Conservation (phyloP, 2,888 invertebrate species). For the Trichopria drosophilae region DNA sequence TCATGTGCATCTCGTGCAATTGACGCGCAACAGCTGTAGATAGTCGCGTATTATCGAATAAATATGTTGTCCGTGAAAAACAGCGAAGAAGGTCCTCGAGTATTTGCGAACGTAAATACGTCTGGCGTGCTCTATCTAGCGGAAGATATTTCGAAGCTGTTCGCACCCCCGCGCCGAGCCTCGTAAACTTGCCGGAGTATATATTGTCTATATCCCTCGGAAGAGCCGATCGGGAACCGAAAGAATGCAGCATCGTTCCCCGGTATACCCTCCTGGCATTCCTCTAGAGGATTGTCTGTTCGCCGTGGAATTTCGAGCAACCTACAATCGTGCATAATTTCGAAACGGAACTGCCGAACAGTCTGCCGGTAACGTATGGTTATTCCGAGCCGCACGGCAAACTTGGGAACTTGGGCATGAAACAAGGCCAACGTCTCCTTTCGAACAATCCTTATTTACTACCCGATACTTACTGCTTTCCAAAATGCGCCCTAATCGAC, state of each 20-base stretch:
- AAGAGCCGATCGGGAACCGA: conserved; percentile 1
- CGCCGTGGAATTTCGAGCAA: conserved; percentile 1
- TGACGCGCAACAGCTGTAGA: too few relatives aligned
- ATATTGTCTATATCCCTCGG: too few relatives aligned
- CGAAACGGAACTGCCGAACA: conserved; percentile 9
- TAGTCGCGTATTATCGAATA: too few relatives aligned
- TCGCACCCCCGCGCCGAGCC: conserved; percentile 6
- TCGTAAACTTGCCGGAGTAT: conserved; percentile 9
- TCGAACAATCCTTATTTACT: too few relatives aligned
- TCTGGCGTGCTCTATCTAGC: too few relatives aligned
- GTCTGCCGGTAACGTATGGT: too few relatives aligned
- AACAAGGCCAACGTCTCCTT: conserved; percentile 26
- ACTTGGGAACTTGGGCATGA: conserved; percentile 10
- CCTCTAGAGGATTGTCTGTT: background rate
- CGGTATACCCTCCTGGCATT: background rate
- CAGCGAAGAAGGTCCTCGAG: too few relatives aligned
- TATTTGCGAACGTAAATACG: conserved; percentile 19
- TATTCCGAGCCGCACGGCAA: conserved; percentile 11
- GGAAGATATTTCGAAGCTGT: conserved; percentile 11
- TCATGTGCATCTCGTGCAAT: too few relatives aligned
- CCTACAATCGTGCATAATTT: conserved; percentile 14
- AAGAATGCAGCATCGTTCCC: conserved; percentile 7
- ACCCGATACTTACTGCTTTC: too few relatives aligned
- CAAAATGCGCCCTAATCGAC: too few relatives aligned
- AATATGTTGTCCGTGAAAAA: too few relatives aligned